Conservation (phyloP, 1,140 invertebrate genomes). For the Pachypsylla venusta region DNA sequence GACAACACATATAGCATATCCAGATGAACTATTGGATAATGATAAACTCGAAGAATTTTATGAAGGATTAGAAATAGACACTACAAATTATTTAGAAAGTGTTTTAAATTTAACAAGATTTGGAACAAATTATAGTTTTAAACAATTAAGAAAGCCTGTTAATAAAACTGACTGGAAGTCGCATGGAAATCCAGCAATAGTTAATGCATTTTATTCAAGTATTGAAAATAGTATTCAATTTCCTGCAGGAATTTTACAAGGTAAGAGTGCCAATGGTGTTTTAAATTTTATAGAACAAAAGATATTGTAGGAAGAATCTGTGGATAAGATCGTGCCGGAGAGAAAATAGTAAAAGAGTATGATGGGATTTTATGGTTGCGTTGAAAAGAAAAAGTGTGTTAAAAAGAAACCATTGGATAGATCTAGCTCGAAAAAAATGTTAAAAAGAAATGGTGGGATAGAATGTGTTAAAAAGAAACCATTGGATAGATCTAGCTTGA, state of each 20-base stretch:
- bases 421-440: too few species aligned
- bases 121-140: conserved; percentile 39
- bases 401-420: too few species aligned
- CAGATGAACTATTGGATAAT: conserved; percentile 58
- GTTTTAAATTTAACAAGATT: conserved; percentile 40
- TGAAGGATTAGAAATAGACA: not conserved
- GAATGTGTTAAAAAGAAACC: too few species aligned
- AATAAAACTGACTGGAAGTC: conserved; percentile 48
- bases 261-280: not conserved
- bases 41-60: conserved; percentile 54
- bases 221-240: conserved; percentile 51
- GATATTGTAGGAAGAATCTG: not conserved
- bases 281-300: not conserved
- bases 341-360: not conserved
- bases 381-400: not conserved
- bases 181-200: conserved; percentile 41
- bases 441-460: too few species aligned
- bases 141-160: conserved; percentile 39
- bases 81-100: conserved; percentile 35
- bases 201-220: conserved; percentile 47
- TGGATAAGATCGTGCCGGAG: not conserved
- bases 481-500: too few species aligned
- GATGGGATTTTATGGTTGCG: not conserved
- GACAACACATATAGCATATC: conserved; percentile 60
- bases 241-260: conserved; percentile 60